These are phyloP conservation scores for Metopolophium dirhodum DNA, from an alignment of 1,140 invertebrate genomes.

Conservation along the genomic window DNA sequence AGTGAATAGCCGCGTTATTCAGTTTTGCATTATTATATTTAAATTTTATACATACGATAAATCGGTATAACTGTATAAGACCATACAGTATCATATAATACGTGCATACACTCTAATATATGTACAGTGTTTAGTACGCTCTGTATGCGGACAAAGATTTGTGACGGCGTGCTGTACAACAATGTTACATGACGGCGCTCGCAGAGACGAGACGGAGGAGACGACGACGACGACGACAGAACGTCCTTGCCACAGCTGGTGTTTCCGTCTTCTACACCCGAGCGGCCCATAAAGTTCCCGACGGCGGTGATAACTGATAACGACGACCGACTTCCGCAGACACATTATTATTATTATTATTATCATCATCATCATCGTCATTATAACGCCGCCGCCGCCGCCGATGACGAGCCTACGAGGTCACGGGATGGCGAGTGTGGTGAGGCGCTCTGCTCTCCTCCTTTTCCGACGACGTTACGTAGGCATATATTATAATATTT, in stretches of 20 bases:
- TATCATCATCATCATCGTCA: too few relatives aligned
- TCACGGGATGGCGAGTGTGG: not conserved
- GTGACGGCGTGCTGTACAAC: not conserved
- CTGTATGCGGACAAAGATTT: not conserved
- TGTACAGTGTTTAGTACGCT: too few relatives aligned
- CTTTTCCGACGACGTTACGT: not conserved
- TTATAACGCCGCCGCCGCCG: not conserved
- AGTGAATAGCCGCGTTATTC: too few relatives aligned
- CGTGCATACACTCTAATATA: too few relatives aligned
- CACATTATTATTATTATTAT: not conserved
- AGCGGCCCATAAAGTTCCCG: not conserved
- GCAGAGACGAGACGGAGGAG: not conserved
- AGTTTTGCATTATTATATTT: too few relatives aligned
- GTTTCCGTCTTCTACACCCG: not conserved
- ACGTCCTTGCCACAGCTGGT: not conserved
- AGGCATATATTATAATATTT: not conserved
- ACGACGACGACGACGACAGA: not conserved
- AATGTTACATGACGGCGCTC: not conserved
- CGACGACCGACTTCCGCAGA: not conserved
- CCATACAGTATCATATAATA: not conserved
- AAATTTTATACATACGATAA: too few relatives aligned
- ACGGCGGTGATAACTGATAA: not conserved
- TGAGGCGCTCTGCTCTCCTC: not conserved
- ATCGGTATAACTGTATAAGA: too few relatives aligned
- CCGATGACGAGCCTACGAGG: not conserved